Conservation (phyloP, 2,113 vertebrate species). For the Carassius auratus region DNA sequence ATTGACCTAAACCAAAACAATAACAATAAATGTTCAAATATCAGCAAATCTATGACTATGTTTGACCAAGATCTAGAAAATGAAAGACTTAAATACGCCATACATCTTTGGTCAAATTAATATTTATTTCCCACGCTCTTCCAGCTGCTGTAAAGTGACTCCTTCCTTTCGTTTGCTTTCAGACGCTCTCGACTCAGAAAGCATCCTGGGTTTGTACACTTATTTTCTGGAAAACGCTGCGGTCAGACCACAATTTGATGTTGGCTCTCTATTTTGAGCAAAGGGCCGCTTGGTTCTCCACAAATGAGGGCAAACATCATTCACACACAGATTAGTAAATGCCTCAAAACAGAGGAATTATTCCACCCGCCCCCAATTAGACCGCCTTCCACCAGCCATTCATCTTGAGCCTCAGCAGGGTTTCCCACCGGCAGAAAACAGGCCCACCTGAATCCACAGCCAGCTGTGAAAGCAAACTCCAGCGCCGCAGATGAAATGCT, state of each 20-base stretch:
- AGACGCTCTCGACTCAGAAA: slow-evolving; percentile 28
- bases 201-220: slow-evolving; percentile 29
- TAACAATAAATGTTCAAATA: neutral
- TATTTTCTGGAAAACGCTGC: slow-evolving; percentile 34
- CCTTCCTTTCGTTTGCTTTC: slow-evolving; percentile 10
- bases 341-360: slow-evolving; percentile 37
- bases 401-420: slow-evolving; percentile 47
- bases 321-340: slow-evolving; percentile 52
- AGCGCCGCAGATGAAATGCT: neutral
- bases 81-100: neutral
- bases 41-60: neutral
- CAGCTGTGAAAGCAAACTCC: slow-evolving; percentile 60
- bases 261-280: slow-evolving; percentile 31
- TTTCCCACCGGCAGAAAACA: slow-evolving; percentile 46
- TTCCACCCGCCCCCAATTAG: slow-evolving; percentile 24
- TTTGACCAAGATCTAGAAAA: neutral
- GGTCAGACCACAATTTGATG: slow-evolving; percentile 45
- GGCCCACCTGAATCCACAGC: slow-evolving; percentile 48
- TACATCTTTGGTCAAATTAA: neutral
- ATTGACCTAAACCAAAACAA: neutral
- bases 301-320: slow-evolving; percentile 39
- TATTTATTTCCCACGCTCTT: neutral
- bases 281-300: slow-evolving; percentile 2
- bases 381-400: slow-evolving; percentile 38
- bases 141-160: neutral